Percentiles rank a stretch among this genome's conserved stretches.
Evolutionary conservation across 2,888 invertebrate species (phyloP).

Genomic region (Hirtodrosophila duncani): DNA sequence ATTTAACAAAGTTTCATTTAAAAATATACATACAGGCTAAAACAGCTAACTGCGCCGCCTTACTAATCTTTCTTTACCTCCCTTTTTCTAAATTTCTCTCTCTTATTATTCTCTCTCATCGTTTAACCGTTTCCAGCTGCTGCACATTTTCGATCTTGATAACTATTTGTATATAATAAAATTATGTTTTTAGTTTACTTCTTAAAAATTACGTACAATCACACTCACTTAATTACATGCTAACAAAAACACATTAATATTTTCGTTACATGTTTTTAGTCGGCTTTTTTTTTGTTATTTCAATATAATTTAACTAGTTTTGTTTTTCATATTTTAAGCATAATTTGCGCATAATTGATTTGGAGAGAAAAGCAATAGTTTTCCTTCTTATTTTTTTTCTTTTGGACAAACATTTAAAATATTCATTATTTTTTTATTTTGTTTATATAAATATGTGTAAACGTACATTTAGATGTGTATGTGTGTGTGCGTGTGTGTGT

Average conservation of each 20-base stretch:
- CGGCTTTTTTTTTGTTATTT: slow-evolving; percentile 16
- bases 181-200: slow-evolving; percentile 27
- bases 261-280: slow-evolving; percentile 15
- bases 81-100: slow-evolving; percentile 22
- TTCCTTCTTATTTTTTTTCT: slow-evolving; percentile 23
- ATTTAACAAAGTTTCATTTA: slow-evolving; percentile 66
- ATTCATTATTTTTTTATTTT: slow-evolving; percentile 21
- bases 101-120: slow-evolving; percentile 25
- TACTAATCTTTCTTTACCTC: too few relatives aligned
- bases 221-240: slow-evolving; percentile 62
- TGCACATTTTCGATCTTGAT: slow-evolving; percentile 38
- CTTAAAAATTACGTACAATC: slow-evolving; percentile 64
- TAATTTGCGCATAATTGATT: slow-evolving; percentile 29
- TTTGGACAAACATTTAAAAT: too few relatives aligned
- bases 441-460: slow-evolving; percentile 30
- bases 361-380: slow-evolving; percentile 33
- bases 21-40: slow-evolving; percentile 61
- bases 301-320: slow-evolving; percentile 32
- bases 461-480: slow-evolving; percentile 35
- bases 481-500: slow-evolving; percentile 22
- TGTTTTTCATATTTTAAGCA: slow-evolving; percentile 23
- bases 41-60: slow-evolving; percentile 41
- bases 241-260: slow-evolving; percentile 52
- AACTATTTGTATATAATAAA: slow-evolving; percentile 35
- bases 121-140: too few relatives aligned